Conservation (phyloP, 2,797 vertebrate species). For the Galagoides demidoff region DNA sequence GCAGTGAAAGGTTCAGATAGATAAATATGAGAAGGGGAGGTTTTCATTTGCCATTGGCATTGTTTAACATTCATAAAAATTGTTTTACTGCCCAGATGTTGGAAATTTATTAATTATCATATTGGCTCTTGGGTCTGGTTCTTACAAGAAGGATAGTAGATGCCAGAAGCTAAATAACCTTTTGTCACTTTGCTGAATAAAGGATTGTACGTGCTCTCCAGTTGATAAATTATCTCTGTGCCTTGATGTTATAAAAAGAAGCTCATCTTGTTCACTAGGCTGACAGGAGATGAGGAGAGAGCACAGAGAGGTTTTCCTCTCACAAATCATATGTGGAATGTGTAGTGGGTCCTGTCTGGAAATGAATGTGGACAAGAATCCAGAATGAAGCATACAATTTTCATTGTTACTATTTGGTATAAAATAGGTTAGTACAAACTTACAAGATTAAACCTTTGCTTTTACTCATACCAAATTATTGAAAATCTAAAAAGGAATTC, state of each 20-base stretch:
- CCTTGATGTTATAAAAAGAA: slow-evolving; percentile 79
- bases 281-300: slow-evolving; percentile 76
- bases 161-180: slow-evolving; percentile 87
- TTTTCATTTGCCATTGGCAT: slow-evolving; percentile 83
- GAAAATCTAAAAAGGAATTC: slow-evolving; percentile 77
- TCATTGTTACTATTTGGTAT: slow-evolving; percentile 83
- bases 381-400: slow-evolving; percentile 80
- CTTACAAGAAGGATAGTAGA: slow-evolving; percentile 82
- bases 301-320: slow-evolving; percentile 50
- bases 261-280: slow-evolving; percentile 75
- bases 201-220: slow-evolving; percentile 85
- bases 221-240: slow-evolving; percentile 84
- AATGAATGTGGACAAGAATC: slow-evolving; percentile 81
- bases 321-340: slow-evolving; percentile 77
- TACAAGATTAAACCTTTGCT: slow-evolving; percentile 81
- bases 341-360: slow-evolving; percentile 76
- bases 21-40: slow-evolving; percentile 81
- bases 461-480: slow-evolving; percentile 79
- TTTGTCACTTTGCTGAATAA: slow-evolving; percentile 87
- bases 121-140: slow-evolving; percentile 82
- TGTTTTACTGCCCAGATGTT: slow-evolving; percentile 86
- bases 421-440: slow-evolving; percentile 81
- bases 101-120: slow-evolving; percentile 87
- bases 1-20: slow-evolving; percentile 62
- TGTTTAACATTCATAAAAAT: slow-evolving; percentile 86